These are phyloP conservation scores for Macropodus opercularis DNA, from an alignment of 2,797 vertebrate species.

Conservation along the genomic window DNA sequence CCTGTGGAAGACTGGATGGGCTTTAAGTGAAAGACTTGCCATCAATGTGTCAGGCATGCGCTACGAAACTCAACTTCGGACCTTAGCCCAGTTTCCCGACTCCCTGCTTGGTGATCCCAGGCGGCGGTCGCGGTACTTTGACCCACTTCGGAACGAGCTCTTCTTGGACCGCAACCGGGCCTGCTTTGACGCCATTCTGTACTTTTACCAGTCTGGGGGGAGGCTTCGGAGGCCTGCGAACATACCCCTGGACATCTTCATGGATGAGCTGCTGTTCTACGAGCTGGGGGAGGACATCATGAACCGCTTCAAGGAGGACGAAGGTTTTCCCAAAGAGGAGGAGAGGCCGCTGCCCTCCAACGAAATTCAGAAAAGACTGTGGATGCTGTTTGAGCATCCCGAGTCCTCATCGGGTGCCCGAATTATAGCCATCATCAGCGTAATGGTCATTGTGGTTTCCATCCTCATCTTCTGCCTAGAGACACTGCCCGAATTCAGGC, in stretches of 20 bases:
- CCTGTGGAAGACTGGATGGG: constrained; percentile 72
- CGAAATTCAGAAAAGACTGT: constrained; percentile 79
- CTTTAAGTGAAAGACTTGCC: constrained; percentile 81
- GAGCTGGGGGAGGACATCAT: constrained; percentile 86
- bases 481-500: constrained; percentile 89
- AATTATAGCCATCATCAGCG: constrained; percentile 89
- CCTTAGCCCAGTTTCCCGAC: constrained; percentile 88
- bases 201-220: constrained; percentile 93
- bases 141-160: constrained; percentile 87
- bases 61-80: constrained; percentile 90
- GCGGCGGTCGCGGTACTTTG: constrained; percentile 85
- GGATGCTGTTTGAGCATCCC: constrained; percentile 92
- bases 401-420: constrained; percentile 89
- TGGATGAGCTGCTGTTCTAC: constrained; percentile 91
- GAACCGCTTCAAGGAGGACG: constrained; percentile 87
- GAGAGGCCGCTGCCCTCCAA: constrained; percentile 81
- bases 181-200: constrained; percentile 91
- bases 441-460: constrained; percentile 91
- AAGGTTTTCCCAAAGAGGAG: constrained; percentile 86
- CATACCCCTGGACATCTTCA: constrained; percentile 90
- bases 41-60: constrained; percentile 91
- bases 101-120: constrained; percentile 88
- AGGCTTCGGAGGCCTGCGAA: constrained; percentile 86
- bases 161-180: constrained; percentile 92
- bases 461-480: constrained; percentile 94